phyloP scores from a whole-genome alignment of 2,797 vertebrate species.

The Alauda arvensis region DNA sequence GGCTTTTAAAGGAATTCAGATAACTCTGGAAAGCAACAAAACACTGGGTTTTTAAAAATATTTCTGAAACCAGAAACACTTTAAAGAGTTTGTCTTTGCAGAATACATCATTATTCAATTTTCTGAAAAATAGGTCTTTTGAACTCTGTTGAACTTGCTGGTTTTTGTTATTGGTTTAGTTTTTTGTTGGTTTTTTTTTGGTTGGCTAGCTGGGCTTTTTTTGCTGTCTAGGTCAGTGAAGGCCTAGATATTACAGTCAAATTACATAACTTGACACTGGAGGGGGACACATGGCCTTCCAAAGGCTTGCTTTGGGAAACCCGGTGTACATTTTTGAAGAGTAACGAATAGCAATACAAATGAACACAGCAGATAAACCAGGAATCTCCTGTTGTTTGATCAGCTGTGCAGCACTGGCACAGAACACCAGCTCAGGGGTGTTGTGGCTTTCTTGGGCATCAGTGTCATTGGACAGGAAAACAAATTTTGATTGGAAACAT shows the following conservation, averaged over 20 bases:
- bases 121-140: not conserved
- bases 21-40: conserved; percentile 46
- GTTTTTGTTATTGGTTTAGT: not conserved
- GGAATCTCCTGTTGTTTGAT: not conserved
- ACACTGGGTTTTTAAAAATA: not conserved
- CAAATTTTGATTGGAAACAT: not conserved
- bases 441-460: not conserved
- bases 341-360: not conserved
- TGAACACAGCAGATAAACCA: not conserved
- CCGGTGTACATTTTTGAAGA: not conserved
- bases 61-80: conserved; percentile 35
- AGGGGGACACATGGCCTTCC: not conserved
- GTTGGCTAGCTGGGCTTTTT: not conserved
- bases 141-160: not conserved
- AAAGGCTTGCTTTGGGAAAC: not conserved
- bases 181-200: not conserved
- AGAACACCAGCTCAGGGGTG: not conserved
- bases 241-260: not conserved
- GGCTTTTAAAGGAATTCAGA: conserved; percentile 40
- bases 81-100: conserved; percentile 6
- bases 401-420: not conserved
- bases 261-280: not conserved
- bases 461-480: not conserved
- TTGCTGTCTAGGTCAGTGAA: not conserved
- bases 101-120: conserved; percentile 14